Evolutionary conservation across 2,113 vertebrate species (phyloP).

Genomic region (Phrynosoma platyrhinos): DNA sequence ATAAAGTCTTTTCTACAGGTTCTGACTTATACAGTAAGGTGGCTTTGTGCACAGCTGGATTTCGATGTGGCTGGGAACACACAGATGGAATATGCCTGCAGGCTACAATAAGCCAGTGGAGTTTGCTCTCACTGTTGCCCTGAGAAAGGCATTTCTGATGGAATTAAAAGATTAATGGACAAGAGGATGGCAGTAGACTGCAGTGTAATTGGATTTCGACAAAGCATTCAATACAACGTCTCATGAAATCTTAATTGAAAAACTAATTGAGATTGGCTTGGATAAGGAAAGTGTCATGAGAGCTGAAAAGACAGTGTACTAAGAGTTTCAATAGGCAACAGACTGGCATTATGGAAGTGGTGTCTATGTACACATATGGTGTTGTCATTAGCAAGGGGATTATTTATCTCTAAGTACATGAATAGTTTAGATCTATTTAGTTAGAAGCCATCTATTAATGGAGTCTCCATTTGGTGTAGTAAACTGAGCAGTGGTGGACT

Average conservation of each 20-base stretch:
- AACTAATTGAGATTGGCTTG: slow-evolving; percentile 17
- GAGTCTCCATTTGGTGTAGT: not conserved
- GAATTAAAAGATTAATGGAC: slow-evolving; percentile 30
- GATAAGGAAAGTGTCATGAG: not conserved
- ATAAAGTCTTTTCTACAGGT: not conserved
- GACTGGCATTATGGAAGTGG: not conserved
- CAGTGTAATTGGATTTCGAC: slow-evolving; percentile 20
- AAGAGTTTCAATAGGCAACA: not conserved
- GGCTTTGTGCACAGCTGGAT: not conserved
- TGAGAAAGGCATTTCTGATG: slow-evolving; percentile 21
- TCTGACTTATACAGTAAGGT: not conserved
- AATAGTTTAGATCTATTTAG: not conserved
- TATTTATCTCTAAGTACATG: not conserved
- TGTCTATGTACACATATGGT: not conserved
- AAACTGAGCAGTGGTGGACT: no score
- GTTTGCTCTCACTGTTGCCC: not conserved
- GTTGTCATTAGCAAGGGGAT: not conserved
- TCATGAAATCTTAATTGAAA: slow-evolving; percentile 37
- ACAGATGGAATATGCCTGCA: not conserved
- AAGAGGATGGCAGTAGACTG: not conserved
- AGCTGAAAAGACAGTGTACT: not conserved
- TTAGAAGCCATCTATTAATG: not conserved
- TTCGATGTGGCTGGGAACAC: not conserved
- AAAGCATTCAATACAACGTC: not conserved
- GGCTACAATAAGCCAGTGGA: not conserved